Base-by-base conservation (phyloP, 2,797 vertebrate genomes). In the Spheniscus humboldti region DNA sequence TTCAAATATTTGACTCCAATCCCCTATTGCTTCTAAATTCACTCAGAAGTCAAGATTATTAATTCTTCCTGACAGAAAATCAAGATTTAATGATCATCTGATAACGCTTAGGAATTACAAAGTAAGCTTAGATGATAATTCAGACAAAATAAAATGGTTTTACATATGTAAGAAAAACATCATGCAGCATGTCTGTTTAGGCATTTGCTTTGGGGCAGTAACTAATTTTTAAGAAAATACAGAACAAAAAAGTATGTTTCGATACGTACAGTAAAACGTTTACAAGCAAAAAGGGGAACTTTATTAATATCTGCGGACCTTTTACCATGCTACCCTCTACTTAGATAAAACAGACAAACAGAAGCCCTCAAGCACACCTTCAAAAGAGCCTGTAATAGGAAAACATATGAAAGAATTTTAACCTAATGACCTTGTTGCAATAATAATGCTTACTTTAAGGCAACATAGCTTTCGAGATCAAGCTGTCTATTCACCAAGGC, bases 31-130 rank as follows among this genome's bases (percentile, higher is more conserved):
- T 97, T 98, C 98, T 97, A 98, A 98, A 98, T 98, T 98, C 97
- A 98, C 97, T 98, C 97, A 96, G 90, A 97, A 98, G 98, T 98
- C 98, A 98, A 98, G 98, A 98, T 99, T 98, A 98, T 98, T 98
- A 98, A 99, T 98, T 98, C 97, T 98, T 97, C 97, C 96, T 98
- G 99, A 99, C 98, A 99, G 98, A 98, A 99, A 99, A 99, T 99
- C 98, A 99, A 99, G 98, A 99, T 98, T 99, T 99, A 99, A 99
- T 99, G 98, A 99, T 98, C 97, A 98, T 98, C 95, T 95, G 97
- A 97, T 98, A 98, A 98, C 97, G 97, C 96, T 97, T 96, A 98
- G 98, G 98, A 99, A 99, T 98, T 98, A 95, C 75, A 95, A 90
- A 87, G 59, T 88, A 98, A 97, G 95, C 92, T 95, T 88, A 90